Evolutionary conservation across 2,888 invertebrate species (phyloP), one percentile per base, ranked within the genome.

Genomic region (Pterostichus niger): DNA sequence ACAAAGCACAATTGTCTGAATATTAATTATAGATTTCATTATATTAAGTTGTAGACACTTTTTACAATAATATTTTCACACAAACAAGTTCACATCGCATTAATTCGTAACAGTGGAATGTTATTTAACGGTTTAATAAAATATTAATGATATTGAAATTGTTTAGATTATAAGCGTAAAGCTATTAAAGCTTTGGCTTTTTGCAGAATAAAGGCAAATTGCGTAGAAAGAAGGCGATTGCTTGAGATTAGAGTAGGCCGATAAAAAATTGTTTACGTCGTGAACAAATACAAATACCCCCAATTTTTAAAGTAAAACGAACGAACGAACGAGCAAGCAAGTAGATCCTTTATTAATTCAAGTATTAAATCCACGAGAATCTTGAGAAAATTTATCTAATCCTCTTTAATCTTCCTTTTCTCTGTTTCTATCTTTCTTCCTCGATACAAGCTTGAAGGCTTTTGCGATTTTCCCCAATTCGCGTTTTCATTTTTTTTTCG

Each of bases 181-280:
- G 9, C 35, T 31, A 64, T 64, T 35, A 31, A 33, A 33, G n/a
- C 35, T 64, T 64, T 33, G n/a, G 35, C 35, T 64, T 64, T 24
- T 49, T 64, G 35, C 64, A 35, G 6, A 13, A 49, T 49, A 49
- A 49, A 64, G 35, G 68, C 68, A 71, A 71, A 71, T 71, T 71
- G 68, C 17, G 44, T 44, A 71, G 24, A 33, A 64, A 33, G n/a
- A 64, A 64, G 15, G 68, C 68, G 40, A 71, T 71, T 68, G 44
- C 15, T 71, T 17, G 68, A 71, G 46, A 71, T 71, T 71, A 71
- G 10, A 44, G 44, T 44, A 71, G 68, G 17, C 44, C 15, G 68
- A 71, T 71, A 71, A 71, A 68, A 71, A 71, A 44, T 44, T 71
- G 46, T 71, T 71, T 44, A 71, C 68, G 68, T 71, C 68, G 68